Evolutionary conservation across 2,797 vertebrate species (phyloP), one percentile per base, ranked within the genome.

Genomic region (Enteromius unitaeniatus): DNA sequence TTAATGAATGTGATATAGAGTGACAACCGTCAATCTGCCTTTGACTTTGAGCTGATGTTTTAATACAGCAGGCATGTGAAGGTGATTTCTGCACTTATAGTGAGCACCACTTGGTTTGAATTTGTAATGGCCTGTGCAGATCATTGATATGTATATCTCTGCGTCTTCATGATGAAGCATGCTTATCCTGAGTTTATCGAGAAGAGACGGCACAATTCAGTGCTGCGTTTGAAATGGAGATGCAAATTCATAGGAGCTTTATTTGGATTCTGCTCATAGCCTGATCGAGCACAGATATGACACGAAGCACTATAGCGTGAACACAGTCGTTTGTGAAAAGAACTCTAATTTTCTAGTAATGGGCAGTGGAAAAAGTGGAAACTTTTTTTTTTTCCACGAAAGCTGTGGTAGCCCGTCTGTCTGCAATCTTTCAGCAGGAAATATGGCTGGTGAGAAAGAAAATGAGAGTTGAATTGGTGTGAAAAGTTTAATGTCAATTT

Each of bases 201-300:
- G 31, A 13, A 58, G 51, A 70, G 62, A 80, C 70, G 77, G 82
- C 84, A 77, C 78, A 80, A 82, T 19, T 17, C 62, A 68, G 17
- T 40, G 37, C 26, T 79, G 74, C 64, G 45, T 86, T 87, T 86
- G 64, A 85, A 85, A 87, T 88, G 88, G 77, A 88, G 83, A 87
- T 89, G 84, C 79, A 31, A 78, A 78, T 81, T 78, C 34, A 13
- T 47, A 28, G 31, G 37, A 74, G 81, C 28, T 75, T 58, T 21
- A 87, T 86, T 85, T 86, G 81, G 83, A 88, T 89, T 85, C 78
- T 81, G 78, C 82, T 53, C 79, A 58, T 69, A 69, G 58, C 64
- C 60, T 45, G 51, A 86, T 64, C 42, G 53, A 82, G 53, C n/a
- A 28, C 45, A 74, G 6, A 60, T 58, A 67, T 45, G 51, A 53